A percentile compares a stretch with the other conserved stretches of the same genome.
These are phyloP conservation scores for Aurelia coerulea DNA, from an alignment of 30 jellyfish, hydroid and myxozoan species.

Conservation along the genomic window DNA sequence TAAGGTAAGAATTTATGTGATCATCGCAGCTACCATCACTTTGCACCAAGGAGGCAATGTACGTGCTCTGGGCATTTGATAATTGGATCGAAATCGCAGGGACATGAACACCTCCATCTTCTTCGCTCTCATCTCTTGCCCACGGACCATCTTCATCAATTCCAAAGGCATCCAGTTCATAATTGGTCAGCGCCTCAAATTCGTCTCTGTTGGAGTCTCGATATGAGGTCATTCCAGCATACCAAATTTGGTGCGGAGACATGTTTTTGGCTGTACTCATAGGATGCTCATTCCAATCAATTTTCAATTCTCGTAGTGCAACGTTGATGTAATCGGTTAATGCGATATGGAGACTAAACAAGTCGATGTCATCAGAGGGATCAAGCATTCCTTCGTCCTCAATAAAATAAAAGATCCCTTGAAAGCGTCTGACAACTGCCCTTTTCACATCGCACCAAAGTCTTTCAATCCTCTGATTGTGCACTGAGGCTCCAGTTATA, in stretches of 20 bases:
- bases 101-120: slow-evolving; percentile 43
- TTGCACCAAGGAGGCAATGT: background rate
- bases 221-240: background rate
- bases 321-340: background rate
- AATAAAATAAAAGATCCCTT: background rate
- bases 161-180: slow-evolving; percentile 12
- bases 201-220: slow-evolving; percentile 1
- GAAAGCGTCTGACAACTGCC: background rate
- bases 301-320: background rate
- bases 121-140: slow-evolving; percentile 32
- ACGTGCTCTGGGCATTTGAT: background rate
- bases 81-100: slow-evolving; percentile 8
- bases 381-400: slow-evolving; percentile 14
- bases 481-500: slow-evolving; percentile 22
- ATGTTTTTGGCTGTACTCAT: slow-evolving; percentile 31
- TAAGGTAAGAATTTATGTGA: too few species aligned
- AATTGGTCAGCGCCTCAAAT: slow-evolving; percentile 10
- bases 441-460: slow-evolving; percentile 10
- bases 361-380: slow-evolving; percentile 20
- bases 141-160: slow-evolving; percentile 43
- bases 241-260: slow-evolving; percentile 15
- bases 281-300: slow-evolving; percentile 50
- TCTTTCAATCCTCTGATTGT: slow-evolving; percentile 49
- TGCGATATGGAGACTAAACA: background rate
- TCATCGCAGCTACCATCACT: too few species aligned